phyloP scores from a whole-genome alignment of 2,113 vertebrate species.

The Helogale parvula region DNA sequence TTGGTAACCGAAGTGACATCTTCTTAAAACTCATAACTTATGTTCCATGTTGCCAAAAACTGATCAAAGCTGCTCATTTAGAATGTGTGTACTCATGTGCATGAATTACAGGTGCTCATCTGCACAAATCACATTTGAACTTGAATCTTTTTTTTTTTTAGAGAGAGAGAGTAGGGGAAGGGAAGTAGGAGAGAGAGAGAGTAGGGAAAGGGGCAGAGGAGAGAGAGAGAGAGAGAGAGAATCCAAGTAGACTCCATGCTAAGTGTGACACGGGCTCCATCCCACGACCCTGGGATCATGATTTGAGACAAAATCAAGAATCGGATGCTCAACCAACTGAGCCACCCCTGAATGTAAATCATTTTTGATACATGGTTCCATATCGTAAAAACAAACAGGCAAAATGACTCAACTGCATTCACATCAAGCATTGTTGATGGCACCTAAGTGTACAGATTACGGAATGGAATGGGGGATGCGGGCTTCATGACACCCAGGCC shows the following conservation, averaged over 20 bases:
- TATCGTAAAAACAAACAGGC: background rate
- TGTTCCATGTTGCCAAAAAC: background rate
- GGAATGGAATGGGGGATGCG: accelerated
- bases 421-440: background rate
- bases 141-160: background rate
- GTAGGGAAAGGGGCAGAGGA: too few species aligned
- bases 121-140: background rate
- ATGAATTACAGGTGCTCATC: background rate
- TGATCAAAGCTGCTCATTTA: background rate
- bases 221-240: too few species aligned
- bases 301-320: too few species aligned
- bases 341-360: background rate
- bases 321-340: too few species aligned
- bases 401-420: background rate
- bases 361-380: background rate
- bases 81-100: background rate
- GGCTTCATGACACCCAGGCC: background rate
- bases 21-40: background rate
- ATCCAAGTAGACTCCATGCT: too few species aligned
- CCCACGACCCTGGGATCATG: too few species aligned
- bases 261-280: too few species aligned
- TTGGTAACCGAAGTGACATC: background rate
- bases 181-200: too few species aligned
- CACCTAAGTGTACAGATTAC: background rate
- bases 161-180: too few species aligned